Evolutionary conservation across 2,113 vertebrate species (phyloP).

Genomic region (Oreochromis aureus): DNA sequence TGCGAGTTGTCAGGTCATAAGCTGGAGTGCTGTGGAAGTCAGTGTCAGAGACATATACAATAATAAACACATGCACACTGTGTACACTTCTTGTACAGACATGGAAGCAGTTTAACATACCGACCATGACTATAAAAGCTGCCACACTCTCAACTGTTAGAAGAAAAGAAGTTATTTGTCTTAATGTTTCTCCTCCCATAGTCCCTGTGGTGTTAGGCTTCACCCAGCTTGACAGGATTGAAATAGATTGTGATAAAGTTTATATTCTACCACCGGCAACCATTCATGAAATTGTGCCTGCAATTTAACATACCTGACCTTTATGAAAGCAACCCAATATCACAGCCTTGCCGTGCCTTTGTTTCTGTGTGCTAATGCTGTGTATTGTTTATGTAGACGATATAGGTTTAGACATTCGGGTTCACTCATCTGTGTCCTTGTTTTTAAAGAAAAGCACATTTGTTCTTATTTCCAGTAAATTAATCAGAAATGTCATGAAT

Average conservation of each 20-base stretch:
- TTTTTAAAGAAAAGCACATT: background rate
- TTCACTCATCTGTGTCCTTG: background rate
- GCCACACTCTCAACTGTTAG: background rate
- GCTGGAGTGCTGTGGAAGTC: background rate
- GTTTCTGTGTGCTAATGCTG: background rate
- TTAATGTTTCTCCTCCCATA: background rate
- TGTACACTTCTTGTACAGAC: background rate
- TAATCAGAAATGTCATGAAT: background rate
- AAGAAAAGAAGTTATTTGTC: background rate
- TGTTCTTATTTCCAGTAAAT: background rate
- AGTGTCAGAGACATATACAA: background rate
- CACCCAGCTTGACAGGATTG: background rate
- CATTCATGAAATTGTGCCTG: conserved; percentile 11
- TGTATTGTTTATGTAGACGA: background rate
- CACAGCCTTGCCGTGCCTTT: background rate
- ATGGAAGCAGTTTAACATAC: background rate
- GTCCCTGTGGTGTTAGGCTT: background rate
- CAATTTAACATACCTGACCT: conserved; percentile 22
- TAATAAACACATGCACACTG: background rate
- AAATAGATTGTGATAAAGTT: conserved; percentile 13
- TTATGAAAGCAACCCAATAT: conserved; percentile 6
- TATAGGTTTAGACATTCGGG: background rate
- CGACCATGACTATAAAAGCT: background rate
- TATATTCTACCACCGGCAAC: background rate
- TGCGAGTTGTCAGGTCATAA: conserved; percentile 11